Evolutionary conservation across 2,113 vertebrate genomes (phyloP).

Genomic region (Muntiacus reevesi): DNA sequence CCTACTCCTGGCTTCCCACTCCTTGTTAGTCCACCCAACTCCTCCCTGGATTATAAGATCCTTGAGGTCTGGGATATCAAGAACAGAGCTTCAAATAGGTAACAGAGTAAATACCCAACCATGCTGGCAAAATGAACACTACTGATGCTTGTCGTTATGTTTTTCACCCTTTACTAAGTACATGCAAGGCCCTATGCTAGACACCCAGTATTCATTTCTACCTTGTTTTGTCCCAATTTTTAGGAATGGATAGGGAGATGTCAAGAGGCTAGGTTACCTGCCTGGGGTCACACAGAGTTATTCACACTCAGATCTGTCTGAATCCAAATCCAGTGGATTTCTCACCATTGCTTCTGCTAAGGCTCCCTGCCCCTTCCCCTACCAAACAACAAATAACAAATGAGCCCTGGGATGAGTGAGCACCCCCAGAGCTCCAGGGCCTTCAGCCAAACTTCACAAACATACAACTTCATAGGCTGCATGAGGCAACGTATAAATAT

Average conservation of each 20-base stretch:
- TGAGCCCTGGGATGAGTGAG: neutral
- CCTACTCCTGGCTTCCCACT: neutral
- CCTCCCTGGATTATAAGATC: neutral
- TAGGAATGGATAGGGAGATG: neutral
- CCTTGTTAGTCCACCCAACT: neutral
- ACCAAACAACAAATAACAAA: neutral
- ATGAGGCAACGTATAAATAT: conserved; percentile 46
- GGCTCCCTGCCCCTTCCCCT: neutral
- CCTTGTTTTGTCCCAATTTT: neutral
- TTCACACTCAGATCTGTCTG: neutral
- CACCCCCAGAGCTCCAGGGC: neutral
- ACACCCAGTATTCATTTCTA: neutral
- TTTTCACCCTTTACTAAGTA: neutral
- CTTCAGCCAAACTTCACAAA: neutral
- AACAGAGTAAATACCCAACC: neutral
- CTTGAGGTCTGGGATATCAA: neutral
- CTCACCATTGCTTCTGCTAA: neutral
- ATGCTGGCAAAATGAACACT: neutral
- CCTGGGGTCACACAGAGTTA: neutral
- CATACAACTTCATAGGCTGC: neutral
- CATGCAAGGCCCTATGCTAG: neutral
- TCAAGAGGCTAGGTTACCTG: neutral
- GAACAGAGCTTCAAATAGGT: neutral
- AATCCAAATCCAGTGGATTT: neutral
- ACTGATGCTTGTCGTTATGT: neutral